Evolutionary conservation across 2,797 vertebrate genomes (phyloP), one percentile per base, ranked within the genome.

Genomic region (Lithobates pipiens): DNA sequence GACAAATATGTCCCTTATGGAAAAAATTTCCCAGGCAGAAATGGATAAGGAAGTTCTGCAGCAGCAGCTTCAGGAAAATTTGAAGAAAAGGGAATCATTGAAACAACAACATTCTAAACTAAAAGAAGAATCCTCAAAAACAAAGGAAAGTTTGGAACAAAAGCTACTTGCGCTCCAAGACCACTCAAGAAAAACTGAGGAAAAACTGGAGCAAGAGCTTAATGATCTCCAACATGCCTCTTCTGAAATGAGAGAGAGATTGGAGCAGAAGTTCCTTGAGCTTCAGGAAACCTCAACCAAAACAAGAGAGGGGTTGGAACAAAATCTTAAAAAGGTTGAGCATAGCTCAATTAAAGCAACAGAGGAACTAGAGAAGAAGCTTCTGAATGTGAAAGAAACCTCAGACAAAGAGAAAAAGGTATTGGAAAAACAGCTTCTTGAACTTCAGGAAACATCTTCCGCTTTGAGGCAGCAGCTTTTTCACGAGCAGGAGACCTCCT

Each of bases 11-110:
- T 88, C 92, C 54, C 90, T 97, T 88, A 92, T 92, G 77, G 93
- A 92, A 5, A 92, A 95, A 90, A 18, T 95, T 85, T 88, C 89
- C 72, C 89, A 83, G 63, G 90, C 95, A 13, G 93, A 88, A 76
- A 91, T 90, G 87, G 83, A 82, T 84, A 68, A 93, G 15, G 88
- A 95, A 74, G 92, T 95, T 18, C 83, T 92, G n/a, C 91, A 92
- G 44, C 89, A 91, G 78, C 89, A 93, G 67, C 46, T 86, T 54
- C 50, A 86, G 36, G 23, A 13, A 36, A 36, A 83, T 67, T 27
- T 8, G 6, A 68, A 65, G 23, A 1, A 0, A 0, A 42, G 39
- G 2, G 29, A 72, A 18, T 70, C 54, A 0, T n/a, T 92, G 78
- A 90, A 92, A 85, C 68, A 90, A 63, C 91, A 94, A 65, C 63